These are phyloP conservation scores for Drosophila equinoxialis DNA, from an alignment of 1,140 invertebrate species.

Conservation along the genomic window DNA sequence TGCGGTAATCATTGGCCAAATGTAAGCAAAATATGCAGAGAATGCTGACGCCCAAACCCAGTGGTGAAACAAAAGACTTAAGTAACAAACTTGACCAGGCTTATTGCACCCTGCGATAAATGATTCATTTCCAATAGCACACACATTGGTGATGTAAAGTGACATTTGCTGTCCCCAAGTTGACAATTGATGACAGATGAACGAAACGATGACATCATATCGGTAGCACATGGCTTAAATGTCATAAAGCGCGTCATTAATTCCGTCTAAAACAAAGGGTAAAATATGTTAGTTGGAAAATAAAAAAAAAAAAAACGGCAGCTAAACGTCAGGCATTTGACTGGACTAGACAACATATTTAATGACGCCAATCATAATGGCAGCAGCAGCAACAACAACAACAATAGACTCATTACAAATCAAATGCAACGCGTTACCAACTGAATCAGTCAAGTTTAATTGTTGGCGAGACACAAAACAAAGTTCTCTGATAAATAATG, in stretches of 20 bases:
- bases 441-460: slow-evolving; percentile 78
- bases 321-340: slow-evolving; percentile 56
- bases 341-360: slow-evolving; percentile 71
- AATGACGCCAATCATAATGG: slow-evolving; percentile 61
- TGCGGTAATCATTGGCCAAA: slow-evolving; percentile 68
- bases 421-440: slow-evolving; percentile 77
- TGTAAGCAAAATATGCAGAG: slow-evolving; percentile 69
- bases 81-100: slow-evolving; percentile 54
- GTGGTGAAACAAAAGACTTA: slow-evolving; percentile 79
- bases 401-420: slow-evolving; percentile 67
- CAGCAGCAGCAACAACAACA: slow-evolving; percentile 37
- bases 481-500: slow-evolving; percentile 70
- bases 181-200: slow-evolving; percentile 27
- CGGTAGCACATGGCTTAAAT: slow-evolving; percentile 40
- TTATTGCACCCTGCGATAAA: no score
- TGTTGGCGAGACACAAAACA: slow-evolving; percentile 53
- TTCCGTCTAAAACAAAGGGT: slow-evolving; percentile 60
- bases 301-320: slow-evolving; percentile 18
- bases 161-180: slow-evolving; percentile 36
- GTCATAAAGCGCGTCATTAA: slow-evolving; percentile 74
- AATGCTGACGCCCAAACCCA: slow-evolving; percentile 30
- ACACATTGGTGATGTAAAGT: not conserved
- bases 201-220: slow-evolving; percentile 50
- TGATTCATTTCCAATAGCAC: slow-evolving; percentile 42
- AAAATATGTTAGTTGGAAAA: slow-evolving; percentile 54